Percentiles rank a stretch among this genome's conserved stretches.
Evolutionary conservation across 2,113 vertebrate genomes (phyloP).

Genomic region (Hylia prasina): DNA sequence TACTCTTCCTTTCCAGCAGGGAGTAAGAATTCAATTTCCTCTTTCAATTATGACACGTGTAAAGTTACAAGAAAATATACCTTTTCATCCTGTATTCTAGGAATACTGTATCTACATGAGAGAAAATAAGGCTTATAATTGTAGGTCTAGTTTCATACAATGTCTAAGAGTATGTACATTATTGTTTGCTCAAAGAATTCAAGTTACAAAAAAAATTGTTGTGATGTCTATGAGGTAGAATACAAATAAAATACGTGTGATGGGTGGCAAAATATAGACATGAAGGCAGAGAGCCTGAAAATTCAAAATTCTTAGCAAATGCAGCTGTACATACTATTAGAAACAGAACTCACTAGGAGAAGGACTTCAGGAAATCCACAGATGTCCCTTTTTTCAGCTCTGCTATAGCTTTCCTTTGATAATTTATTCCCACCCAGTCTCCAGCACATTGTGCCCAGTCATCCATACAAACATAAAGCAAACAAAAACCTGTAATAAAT

Average conservation of each 20-base stretch:
- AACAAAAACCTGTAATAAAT: conserved; percentile 44
- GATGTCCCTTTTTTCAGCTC: background rate
- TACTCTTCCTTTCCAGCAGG: background rate
- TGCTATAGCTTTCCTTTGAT: background rate
- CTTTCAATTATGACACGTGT: background rate
- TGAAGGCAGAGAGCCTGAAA: background rate
- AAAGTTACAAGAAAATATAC: background rate
- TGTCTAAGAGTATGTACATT: background rate
- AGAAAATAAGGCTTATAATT: background rate
- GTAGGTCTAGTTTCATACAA: background rate
- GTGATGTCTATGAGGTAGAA: background rate
- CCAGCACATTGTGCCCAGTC: background rate
- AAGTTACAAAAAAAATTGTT: background rate
- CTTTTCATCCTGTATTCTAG: background rate
- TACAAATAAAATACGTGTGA: background rate
- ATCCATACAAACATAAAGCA: conserved; percentile 19
- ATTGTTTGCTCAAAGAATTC: background rate
- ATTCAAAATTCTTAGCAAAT: background rate
- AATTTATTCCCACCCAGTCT: conserved; percentile 30
- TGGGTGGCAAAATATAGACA: background rate
- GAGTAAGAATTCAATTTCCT: background rate
- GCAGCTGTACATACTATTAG: background rate
- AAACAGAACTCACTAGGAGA: background rate
- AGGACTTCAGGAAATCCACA: background rate
- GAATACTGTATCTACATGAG: background rate